These are phyloP conservation scores for Myotis findleyi DNA, from an alignment of 2,797 vertebrate genomes.

Conservation along the genomic window DNA sequence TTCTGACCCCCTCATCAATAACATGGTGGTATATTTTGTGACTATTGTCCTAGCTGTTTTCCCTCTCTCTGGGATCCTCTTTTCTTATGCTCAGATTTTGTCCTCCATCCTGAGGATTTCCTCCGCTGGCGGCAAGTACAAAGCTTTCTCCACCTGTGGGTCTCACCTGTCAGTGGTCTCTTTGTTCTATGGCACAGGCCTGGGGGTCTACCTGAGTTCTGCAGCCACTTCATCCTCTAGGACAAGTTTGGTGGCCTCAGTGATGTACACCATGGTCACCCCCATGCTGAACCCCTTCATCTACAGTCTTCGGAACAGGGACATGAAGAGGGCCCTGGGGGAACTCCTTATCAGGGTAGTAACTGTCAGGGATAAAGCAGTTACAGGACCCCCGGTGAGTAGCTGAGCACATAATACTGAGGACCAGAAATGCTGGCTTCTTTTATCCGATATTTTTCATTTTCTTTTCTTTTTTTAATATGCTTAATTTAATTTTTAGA, in stretches of 20 bases:
- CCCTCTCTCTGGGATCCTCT: slow-evolving; percentile 41
- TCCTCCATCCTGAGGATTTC: slow-evolving; percentile 61
- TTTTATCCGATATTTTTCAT: background rate
- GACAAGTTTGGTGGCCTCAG: slow-evolving; percentile 48
- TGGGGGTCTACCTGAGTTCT: slow-evolving; percentile 69
- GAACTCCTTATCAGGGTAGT: background rate
- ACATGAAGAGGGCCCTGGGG: slow-evolving; percentile 32
- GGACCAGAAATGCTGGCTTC: background rate
- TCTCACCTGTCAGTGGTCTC: slow-evolving; percentile 66
- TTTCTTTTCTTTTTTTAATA: background rate
- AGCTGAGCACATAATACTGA: background rate
- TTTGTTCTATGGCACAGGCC: slow-evolving; percentile 62
- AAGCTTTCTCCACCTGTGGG: slow-evolving; percentile 71
- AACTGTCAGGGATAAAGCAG: background rate
- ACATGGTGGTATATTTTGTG: background rate
- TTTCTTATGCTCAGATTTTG: slow-evolving; percentile 68
- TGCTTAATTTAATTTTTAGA: background rate
- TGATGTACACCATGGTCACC: slow-evolving; percentile 34
- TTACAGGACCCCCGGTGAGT: background rate
- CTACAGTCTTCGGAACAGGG: slow-evolving; percentile 69
- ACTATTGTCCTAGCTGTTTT: background rate
- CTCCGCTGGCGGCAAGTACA: slow-evolving; percentile 37
- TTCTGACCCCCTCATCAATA: slow-evolving; percentile 10
- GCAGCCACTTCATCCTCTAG: slow-evolving; percentile 9
- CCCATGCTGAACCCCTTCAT: slow-evolving; percentile 70